phyloP scores from a whole-genome alignment of 2,797 vertebrate species.

The Acomys russatus region DNA sequence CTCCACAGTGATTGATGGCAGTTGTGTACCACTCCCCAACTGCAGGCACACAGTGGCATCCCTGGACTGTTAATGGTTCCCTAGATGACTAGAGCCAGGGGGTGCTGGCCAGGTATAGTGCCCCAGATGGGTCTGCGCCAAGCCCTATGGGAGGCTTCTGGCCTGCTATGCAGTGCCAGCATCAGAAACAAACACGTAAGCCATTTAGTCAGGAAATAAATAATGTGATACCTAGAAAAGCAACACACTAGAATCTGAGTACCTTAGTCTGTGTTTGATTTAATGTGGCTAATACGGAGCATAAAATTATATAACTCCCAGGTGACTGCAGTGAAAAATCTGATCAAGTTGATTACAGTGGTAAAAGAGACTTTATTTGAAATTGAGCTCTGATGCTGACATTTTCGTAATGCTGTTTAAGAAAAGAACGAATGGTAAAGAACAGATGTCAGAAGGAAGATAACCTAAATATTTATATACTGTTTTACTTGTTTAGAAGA shows the following conservation, averaged over 20 bases:
- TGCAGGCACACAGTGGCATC: not conserved
- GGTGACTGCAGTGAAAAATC: not conserved
- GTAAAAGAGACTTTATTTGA: not conserved
- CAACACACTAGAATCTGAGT: not conserved
- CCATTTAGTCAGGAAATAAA: not conserved
- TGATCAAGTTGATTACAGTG: not conserved
- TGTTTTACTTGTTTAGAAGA: not conserved
- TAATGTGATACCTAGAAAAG: not conserved
- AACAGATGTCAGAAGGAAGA: not conserved
- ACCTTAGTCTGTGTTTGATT: not conserved
- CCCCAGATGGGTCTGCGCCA: not conserved
- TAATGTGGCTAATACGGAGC: not conserved
- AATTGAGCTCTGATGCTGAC: not conserved
- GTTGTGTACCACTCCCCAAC: not conserved
- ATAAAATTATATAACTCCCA: not conserved
- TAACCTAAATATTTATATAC: not conserved
- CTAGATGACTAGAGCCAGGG: not conserved
- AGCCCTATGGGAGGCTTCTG: not conserved
- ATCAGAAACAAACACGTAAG: not conserved
- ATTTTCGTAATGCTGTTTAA: not conserved
- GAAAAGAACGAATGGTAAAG: not conserved
- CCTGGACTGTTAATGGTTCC: not conserved
- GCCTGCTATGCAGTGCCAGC: not conserved
- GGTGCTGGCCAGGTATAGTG: not conserved
- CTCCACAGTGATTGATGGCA: not conserved